Conservation (phyloP, 1,140 invertebrate species). For the Drosophila ercepeae region DNA sequence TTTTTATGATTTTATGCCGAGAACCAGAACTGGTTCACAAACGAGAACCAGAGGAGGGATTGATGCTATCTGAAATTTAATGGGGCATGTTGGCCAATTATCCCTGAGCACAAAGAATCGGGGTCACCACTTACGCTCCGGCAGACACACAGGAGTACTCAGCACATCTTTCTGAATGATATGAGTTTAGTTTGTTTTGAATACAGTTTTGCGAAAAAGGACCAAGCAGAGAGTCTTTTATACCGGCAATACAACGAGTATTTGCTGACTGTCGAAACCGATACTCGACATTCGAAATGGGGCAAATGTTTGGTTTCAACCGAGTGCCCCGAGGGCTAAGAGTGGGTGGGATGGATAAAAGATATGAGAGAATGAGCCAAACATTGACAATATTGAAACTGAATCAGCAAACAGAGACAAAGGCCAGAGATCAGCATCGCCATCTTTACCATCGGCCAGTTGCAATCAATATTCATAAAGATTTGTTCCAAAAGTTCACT, state of each 20-base stretch:
- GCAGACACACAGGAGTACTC: slow-evolving; percentile 9
- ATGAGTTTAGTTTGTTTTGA: slow-evolving; percentile 39
- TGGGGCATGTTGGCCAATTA: slow-evolving; percentile 69
- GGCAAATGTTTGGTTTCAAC: slow-evolving; percentile 41
- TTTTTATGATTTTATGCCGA: slow-evolving; percentile 35
- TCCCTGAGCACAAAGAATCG: slow-evolving; percentile 21
- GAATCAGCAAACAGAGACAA: slow-evolving; percentile 22
- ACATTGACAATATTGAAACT: slow-evolving; percentile 31
- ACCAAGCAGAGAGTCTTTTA: not conserved
- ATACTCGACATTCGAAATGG: slow-evolving; percentile 44
- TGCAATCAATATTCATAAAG: slow-evolving; percentile 53
- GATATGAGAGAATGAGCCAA: not conserved
- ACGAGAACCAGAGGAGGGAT: not conserved
- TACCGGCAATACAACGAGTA: slow-evolving; percentile 8
- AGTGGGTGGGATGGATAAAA: not conserved
- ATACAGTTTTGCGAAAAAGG: not conserved
- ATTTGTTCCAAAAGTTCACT: slow-evolving; percentile 32
- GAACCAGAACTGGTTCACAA: not conserved
- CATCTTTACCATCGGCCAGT: slow-evolving; percentile 1
- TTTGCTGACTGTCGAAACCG: slow-evolving; percentile 48
- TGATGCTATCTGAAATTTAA: slow-evolving; percentile 56
- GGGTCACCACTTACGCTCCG: slow-evolving; percentile 39
- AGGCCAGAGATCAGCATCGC: slow-evolving; percentile 28
- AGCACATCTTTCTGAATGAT: slow-evolving; percentile 16
- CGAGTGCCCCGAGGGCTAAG: not conserved